Evolutionary conservation across 2,113 vertebrate species (phyloP).

Genomic region (Macrotis lagotis): DNA sequence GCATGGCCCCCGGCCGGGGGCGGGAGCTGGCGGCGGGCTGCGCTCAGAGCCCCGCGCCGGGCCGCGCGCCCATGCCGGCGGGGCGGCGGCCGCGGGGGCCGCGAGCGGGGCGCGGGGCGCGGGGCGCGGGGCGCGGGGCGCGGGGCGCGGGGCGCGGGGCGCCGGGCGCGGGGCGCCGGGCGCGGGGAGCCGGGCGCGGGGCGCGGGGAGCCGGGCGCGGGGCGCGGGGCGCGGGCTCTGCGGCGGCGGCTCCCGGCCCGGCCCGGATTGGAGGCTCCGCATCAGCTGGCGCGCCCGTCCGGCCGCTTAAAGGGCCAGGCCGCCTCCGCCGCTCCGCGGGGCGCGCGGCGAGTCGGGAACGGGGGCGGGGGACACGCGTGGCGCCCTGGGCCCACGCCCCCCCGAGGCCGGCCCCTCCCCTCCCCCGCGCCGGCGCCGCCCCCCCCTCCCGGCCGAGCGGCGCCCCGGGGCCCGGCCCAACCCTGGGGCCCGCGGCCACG

Average conservation of each 20-base stretch:
- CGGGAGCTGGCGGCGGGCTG: neutral
- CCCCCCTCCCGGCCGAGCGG: neutral
- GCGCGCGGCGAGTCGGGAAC: neutral
- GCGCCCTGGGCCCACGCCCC: neutral
- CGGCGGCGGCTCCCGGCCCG: neutral
- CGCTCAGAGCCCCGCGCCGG: constrained; percentile 66
- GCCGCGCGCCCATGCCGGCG: constrained; percentile 74
- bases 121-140: constrained; percentile 72
- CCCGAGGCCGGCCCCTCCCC: neutral
- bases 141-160: constrained; percentile 75
- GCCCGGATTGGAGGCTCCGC: constrained; percentile 90
- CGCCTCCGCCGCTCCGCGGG: constrained; percentile 38
- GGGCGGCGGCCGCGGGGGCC: constrained; percentile 73
- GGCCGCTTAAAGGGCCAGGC: constrained; percentile 92
- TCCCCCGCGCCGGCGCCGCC: too few relatives aligned
- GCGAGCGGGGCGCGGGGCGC: constrained; percentile 64
- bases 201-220: constrained; percentile 74
- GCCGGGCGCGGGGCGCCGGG: neutral
- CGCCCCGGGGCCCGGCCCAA: too few relatives aligned
- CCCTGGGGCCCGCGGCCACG: too few relatives aligned
- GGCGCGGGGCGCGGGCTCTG: constrained; percentile 67
- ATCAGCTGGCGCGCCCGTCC: constrained; percentile 92
- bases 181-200: constrained; percentile 42
- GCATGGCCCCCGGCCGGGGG: constrained; percentile 70
- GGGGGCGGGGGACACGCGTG: constrained; percentile 60